Percentiles rank a stretch among this genome's conserved stretches.
Evolutionary conservation across 2,797 vertebrate genomes (phyloP).

Genomic region (Melanogrammus aeglefinus): DNA sequence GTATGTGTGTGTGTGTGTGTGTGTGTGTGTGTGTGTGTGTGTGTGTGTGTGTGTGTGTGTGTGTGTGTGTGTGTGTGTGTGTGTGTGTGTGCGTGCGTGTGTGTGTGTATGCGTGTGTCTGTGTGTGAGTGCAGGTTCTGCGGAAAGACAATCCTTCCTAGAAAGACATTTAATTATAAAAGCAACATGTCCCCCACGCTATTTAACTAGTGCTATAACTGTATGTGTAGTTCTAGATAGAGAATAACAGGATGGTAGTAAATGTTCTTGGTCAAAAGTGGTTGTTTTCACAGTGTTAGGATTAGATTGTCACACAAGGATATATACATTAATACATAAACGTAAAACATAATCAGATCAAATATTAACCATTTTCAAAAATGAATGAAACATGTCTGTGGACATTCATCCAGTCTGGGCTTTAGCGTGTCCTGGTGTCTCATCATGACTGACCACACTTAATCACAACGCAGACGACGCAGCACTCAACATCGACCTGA

Average conservation of each 20-base stretch:
- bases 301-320: background rate
- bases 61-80: background rate
- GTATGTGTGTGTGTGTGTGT: background rate
- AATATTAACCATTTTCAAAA: too few relatives aligned
- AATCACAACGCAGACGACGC: background rate
- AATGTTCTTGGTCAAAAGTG: background rate
- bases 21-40: slow-evolving; percentile 20
- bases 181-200: too few relatives aligned
- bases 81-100: background rate
- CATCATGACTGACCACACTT: background rate
- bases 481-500: background rate
- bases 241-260: too few relatives aligned
- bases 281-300: background rate
- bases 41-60: slow-evolving; percentile 17
- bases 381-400: too few relatives aligned
- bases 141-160: background rate
- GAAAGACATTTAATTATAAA: slow-evolving; percentile 33
- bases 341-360: too few relatives aligned
- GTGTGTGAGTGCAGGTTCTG: slow-evolving; percentile 7
- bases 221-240: too few relatives aligned
- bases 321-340: too few relatives aligned
- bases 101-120: slow-evolving; percentile 16
- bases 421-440: too few relatives aligned
- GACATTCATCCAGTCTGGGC: too few relatives aligned
- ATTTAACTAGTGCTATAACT: too few relatives aligned